Conservation (phyloP, 2,113 vertebrate species). For the Phalacrocorax carbo region DNA sequence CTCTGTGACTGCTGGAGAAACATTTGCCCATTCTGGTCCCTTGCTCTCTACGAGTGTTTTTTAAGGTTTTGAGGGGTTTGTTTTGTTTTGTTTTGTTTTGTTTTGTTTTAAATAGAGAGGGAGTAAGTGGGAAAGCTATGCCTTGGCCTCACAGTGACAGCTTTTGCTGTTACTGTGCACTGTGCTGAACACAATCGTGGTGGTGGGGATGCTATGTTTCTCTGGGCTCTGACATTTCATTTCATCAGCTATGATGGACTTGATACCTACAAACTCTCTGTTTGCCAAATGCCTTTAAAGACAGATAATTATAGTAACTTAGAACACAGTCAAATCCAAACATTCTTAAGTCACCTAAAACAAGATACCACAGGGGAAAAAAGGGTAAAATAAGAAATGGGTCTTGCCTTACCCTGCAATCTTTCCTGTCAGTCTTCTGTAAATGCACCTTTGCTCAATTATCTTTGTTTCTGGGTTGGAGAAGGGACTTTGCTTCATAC, state of each 20-base stretch:
- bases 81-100: accelerated
- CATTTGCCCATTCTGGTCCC: background rate
- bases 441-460: background rate
- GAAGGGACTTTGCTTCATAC: background rate
- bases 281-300: background rate
- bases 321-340: background rate
- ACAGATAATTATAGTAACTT: background rate
- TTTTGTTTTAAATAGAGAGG: background rate
- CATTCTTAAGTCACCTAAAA: background rate
- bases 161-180: background rate
- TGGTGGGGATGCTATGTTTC: background rate
- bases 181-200: background rate
- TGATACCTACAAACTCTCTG: background rate
- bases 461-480: background rate
- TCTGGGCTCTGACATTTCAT: background rate
- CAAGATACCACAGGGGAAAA: background rate
- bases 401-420: background rate
- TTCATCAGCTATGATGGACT: background rate
- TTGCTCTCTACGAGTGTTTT: background rate
- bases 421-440: background rate
- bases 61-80: background rate
- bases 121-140: background rate
- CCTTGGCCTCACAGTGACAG: background rate
- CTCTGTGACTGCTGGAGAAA: background rate
- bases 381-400: background rate